Percentiles rank a stretch among this genome's conserved stretches.
Evolutionary conservation across 1,140 invertebrate species (phyloP).

Genomic region (Pentalonia nigronervosa): DNA sequence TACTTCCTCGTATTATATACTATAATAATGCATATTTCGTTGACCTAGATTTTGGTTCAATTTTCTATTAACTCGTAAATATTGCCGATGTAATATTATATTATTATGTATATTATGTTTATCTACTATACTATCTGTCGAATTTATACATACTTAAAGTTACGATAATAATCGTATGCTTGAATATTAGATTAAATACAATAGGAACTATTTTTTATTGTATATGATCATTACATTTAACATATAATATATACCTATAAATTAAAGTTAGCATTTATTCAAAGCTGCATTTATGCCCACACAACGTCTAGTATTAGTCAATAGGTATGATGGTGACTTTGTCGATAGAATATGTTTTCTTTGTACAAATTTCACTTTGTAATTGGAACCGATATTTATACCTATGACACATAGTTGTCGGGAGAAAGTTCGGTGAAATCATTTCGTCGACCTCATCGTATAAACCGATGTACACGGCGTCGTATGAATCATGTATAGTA

Average conservation of each 20-base stretch:
- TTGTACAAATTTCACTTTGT: slow-evolving; percentile 53
- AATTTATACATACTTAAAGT: neutral
- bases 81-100: neutral
- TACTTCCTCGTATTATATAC: neutral
- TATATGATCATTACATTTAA: neutral
- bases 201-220: neutral
- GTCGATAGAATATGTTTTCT: neutral
- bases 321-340: neutral
- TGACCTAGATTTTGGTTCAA: neutral
- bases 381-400: slow-evolving; percentile 52
- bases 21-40: neutral
- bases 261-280: neutral
- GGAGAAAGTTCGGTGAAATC: slow-evolving; percentile 57
- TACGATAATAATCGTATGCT: neutral
- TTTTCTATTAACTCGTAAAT: neutral
- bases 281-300: neutral
- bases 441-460: slow-evolving; percentile 46
- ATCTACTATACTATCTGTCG: neutral
- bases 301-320: neutral
- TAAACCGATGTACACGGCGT: neutral
- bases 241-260: neutral
- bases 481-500: neutral
- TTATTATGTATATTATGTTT: neutral
- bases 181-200: neutral
- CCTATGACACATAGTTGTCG: slow-evolving; percentile 49